phyloP scores from a whole-genome alignment of 2,797 vertebrate genomes.

The Gallinago stenura region DNA sequence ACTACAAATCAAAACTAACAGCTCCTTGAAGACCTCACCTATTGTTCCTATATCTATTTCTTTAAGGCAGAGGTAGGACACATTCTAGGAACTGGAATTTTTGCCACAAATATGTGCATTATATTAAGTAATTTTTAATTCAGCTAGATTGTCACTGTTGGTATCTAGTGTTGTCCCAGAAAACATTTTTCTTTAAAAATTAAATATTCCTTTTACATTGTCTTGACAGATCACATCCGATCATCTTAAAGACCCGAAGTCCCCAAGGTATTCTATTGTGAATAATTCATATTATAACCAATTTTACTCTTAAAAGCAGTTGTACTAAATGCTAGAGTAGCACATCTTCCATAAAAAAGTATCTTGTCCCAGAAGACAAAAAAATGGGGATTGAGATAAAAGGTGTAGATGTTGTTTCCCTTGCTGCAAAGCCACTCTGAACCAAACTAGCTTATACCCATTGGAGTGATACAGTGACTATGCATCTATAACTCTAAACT shows the following conservation, averaged over 20 bases:
- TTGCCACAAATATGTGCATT: neutral
- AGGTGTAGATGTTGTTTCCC: neutral
- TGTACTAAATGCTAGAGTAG: neutral
- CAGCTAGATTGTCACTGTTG: neutral
- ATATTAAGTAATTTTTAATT: neutral
- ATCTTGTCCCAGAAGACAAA: slow-evolving; percentile 25
- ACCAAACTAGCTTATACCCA: neutral
- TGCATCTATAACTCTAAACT: slow-evolving; percentile 46
- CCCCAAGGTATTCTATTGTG: neutral
- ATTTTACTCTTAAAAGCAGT: slow-evolving; percentile 47
- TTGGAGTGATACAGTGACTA: slow-evolving; percentile 18
- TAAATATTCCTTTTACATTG: neutral
- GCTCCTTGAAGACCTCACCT: neutral
- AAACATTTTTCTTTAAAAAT: neutral
- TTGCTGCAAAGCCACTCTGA: neutral
- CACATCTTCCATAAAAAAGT: slow-evolving; percentile 16
- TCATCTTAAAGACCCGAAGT: neutral
- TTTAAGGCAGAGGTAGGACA: neutral
- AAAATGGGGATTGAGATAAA: neutral
- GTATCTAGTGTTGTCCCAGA: neutral
- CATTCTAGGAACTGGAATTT: neutral
- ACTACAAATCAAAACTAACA: neutral
- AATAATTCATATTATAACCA: slow-evolving; percentile 56
- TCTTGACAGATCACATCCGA: slow-evolving; percentile 37
- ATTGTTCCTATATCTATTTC: neutral